Conservation (phyloP, 2,888 invertebrate species). For the Cecidostiba fungosa region DNA sequence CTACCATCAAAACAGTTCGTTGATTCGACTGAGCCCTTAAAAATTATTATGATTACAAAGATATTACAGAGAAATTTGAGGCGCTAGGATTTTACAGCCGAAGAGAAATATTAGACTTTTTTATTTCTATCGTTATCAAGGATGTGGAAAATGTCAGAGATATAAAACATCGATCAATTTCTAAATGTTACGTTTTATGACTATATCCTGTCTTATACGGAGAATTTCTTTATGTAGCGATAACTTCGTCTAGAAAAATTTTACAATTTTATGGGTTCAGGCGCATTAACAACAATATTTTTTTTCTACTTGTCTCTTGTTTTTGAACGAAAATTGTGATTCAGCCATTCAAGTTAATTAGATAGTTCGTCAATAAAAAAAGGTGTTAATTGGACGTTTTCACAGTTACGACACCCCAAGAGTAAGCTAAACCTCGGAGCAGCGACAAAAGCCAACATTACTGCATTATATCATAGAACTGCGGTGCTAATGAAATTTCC, state of each 20-base stretch:
- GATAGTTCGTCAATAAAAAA: not conserved
- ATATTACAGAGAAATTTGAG: conserved; percentile 32
- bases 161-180: conserved; percentile 52
- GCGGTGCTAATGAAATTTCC: conserved; percentile 39
- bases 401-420: not conserved
- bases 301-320: not conserved
- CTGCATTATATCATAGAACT: conserved; percentile 36
- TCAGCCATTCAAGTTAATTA: not conserved
- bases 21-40: conserved; percentile 2
- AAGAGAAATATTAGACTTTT: conserved; percentile 40
- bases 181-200: conserved; percentile 48
- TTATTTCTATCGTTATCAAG: conserved; percentile 44
- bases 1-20: not conserved
- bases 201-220: not conserved
- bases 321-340: too few relatives aligned
- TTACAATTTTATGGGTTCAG: conserved; percentile 5
- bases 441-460: conserved; percentile 18
- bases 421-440: not conserved
- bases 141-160: conserved; percentile 31
- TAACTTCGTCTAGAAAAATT: conserved; percentile 25
- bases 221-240: conserved; percentile 33
- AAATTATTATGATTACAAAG: conserved; percentile 33
- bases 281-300: not conserved
- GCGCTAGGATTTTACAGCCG: conserved; percentile 33
- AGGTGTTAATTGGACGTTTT: not conserved